These are phyloP conservation scores for Notocelia uddmanniana DNA, from an alignment of 2,888 invertebrate genomes.

Conservation along the genomic window DNA sequence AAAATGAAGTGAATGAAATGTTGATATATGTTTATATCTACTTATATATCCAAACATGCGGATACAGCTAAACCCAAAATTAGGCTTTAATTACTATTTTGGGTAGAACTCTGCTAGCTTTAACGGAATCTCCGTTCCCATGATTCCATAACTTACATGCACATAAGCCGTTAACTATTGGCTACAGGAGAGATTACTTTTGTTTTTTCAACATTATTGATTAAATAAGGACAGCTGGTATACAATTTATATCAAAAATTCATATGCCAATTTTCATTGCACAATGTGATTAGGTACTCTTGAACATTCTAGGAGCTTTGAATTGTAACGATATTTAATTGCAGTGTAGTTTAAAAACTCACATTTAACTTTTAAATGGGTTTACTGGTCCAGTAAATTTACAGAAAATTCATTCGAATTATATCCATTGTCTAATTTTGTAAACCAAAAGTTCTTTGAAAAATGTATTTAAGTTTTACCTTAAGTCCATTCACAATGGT, in stretches of 20 bases:
- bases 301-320: neutral
- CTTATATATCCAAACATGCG: too few species aligned
- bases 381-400: neutral
- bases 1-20: neutral
- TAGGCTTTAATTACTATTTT: too few species aligned
- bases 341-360: neutral
- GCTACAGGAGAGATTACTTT: too few species aligned
- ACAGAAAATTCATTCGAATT: slow-evolving; percentile 3
- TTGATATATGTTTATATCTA: neutral
- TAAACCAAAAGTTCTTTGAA: slow-evolving; percentile 9
- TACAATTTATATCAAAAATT: too few species aligned
- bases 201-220: too few species aligned
- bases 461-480: slow-evolving; percentile 1
- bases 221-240: neutral
- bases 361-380: slow-evolving; percentile 12
- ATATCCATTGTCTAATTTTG: neutral
- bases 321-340: neutral
- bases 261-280: too few species aligned
- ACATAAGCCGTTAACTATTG: too few species aligned
- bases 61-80: too few species aligned
- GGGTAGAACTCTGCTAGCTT: too few species aligned
- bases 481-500: slow-evolving; percentile 1
- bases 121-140: too few species aligned
- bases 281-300: neutral
- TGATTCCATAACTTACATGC: too few species aligned